Conservation (phyloP, 2,888 invertebrate genomes). For the Margaritifera margaritifera region DNA sequence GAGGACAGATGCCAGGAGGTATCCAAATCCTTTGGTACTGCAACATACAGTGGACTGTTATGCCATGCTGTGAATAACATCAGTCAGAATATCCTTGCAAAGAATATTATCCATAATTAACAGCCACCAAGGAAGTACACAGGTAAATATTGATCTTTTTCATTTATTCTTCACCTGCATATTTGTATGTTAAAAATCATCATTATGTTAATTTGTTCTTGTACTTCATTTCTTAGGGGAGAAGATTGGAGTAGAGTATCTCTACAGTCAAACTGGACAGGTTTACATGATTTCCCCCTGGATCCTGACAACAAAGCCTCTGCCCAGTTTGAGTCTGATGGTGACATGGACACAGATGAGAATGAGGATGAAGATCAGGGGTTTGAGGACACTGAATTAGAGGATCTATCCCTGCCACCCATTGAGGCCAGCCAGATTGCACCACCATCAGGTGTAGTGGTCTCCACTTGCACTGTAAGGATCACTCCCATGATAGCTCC, state of each 20-base stretch:
- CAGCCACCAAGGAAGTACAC: conserved; percentile 26
- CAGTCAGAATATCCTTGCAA: conserved; percentile 15
- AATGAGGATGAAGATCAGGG: conserved; percentile 26
- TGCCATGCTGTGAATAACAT: conserved; percentile 20
- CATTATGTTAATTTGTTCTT: neutral
- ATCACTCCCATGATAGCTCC: neutral
- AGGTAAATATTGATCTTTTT: conserved; percentile 7
- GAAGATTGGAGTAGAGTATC: conserved; percentile 39
- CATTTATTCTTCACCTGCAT: too few relatives aligned
- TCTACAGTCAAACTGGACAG: conserved; percentile 27
- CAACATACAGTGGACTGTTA: conserved; percentile 20
- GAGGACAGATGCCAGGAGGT: conserved; percentile 24
- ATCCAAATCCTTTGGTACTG: neutral
- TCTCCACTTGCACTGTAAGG: neutral
- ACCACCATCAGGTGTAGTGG: too few relatives aligned
- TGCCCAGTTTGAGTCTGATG: conserved; percentile 1
- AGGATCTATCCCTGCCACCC: conserved; percentile 15
- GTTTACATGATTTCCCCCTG: conserved; percentile 12
- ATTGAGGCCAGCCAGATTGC: neutral
- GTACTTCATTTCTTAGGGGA: conserved; percentile 25
- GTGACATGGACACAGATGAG: neutral
- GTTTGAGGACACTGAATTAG: conserved; percentile 23
- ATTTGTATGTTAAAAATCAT: neutral
- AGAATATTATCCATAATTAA: conserved; percentile 13
- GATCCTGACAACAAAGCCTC: conserved; percentile 7